phyloP scores from a whole-genome alignment of 2,113 vertebrate genomes.

The Thunnus maccoyii region DNA sequence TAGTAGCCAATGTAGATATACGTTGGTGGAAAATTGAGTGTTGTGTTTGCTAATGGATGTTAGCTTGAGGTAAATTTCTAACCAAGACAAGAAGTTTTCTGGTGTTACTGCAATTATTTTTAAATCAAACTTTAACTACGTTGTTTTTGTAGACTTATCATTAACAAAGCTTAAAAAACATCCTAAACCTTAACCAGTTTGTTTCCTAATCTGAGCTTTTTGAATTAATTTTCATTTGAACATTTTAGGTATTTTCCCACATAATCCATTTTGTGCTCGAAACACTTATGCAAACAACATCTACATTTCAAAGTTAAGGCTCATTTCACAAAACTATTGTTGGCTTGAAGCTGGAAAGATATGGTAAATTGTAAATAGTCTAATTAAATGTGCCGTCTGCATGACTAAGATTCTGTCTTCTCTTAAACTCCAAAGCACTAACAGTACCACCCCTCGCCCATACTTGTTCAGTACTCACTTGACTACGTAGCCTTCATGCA shows the following conservation, averaged over 20 bases:
- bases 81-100: no score
- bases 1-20: neutral
- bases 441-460: neutral
- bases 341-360: neutral
- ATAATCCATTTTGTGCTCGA: neutral
- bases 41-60: neutral
- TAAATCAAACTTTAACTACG: no score
- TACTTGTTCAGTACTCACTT: slow-evolving; percentile 15
- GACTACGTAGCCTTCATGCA: slow-evolving; percentile 9
- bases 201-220: neutral
- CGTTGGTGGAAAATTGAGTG: neutral
- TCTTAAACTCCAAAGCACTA: slow-evolving; percentile 2
- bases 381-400: slow-evolving; percentile 6
- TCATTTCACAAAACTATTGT: slow-evolving; percentile 1
- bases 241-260: no score
- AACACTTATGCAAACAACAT: neutral
- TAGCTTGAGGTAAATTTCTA: neutral
- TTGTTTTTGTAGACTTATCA: no score
- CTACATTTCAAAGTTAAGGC: slow-evolving; percentile 14
- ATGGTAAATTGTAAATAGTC: slow-evolving; percentile 11
- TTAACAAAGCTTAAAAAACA: no score
- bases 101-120: no score
- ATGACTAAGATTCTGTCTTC: slow-evolving; percentile 10
- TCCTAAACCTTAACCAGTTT: neutral
- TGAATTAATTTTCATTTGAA: no score